Base-by-base conservation (phyloP, 1,140 invertebrate species). In the Oreohelix idahoensis region DNA sequence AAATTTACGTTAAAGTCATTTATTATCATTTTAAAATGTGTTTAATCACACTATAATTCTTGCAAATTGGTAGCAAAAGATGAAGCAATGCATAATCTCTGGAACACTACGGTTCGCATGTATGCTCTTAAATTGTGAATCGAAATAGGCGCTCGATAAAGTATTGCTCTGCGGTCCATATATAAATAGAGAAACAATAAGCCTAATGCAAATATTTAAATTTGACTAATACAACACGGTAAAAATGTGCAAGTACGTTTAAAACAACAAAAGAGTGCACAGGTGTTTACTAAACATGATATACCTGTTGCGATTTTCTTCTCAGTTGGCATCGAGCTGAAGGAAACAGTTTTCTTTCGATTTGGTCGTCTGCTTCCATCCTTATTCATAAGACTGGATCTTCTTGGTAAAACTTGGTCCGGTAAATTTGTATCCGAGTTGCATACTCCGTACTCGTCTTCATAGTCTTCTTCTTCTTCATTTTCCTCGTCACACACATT, bases 271-370 rank as follows among this genome's bases (percentile, higher is more conserved):
- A 36, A 70, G 5, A 70, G 1, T 70, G 23, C 39, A 42, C 39
- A n/a, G 1, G 20, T 42, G 36, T 73, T 73, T 8, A 42, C 71
- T 42, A 76, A 69, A 42, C 23, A 51, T 74, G 13, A 85, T 92
- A 87, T 85, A 93, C 93, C 93, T 87, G 93, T 93, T 63, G 93
- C 92, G 82, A 93, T 92, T 87, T 93, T 93, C 79, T 91, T 92
- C 79, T 93, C 93, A 4, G 86, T 89, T 1, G 83, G 83, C 90
- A 91, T 92, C 45, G 90, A 90, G 79, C 90, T 91, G 78, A 92
- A 92, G 13, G 91, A 92, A 36, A 92, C 91, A 17, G 91, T 91
- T 85, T 92, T 92, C 86, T 92, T 92, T 45, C 90, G 83, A 35
- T 78, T 88, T 38, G 86, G 83, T 84, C 87, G 87, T 83, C 88